Conservation (phyloP, 2,888 invertebrate species). For the Lasioglossum marginatum region DNA sequence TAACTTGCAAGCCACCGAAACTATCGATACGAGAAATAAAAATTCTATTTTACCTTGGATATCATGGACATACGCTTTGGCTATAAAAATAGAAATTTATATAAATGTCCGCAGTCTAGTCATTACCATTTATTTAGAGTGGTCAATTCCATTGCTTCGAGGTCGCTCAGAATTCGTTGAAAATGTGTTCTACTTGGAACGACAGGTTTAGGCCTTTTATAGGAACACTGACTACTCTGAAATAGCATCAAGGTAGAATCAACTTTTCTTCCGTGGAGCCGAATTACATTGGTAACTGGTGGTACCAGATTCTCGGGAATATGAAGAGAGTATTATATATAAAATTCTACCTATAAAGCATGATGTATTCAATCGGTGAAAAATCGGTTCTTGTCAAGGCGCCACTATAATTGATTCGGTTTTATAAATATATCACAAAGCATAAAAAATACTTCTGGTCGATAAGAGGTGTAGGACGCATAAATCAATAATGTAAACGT, state of each 20-base stretch:
- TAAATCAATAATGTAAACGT: constrained; percentile 45
- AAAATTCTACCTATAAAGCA: constrained; percentile 23
- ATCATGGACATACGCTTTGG: neutral
- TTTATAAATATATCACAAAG: constrained; percentile 14
- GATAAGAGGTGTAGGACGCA: constrained; percentile 35
- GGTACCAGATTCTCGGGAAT: neutral
- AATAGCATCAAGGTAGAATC: neutral
- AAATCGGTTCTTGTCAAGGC: constrained; percentile 8
- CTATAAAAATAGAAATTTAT: constrained; percentile 14
- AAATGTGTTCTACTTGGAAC: constrained; percentile 3
- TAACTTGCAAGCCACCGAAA: neutral
- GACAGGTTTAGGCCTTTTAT: constrained; percentile 25
- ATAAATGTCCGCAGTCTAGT: constrained; percentile 11
- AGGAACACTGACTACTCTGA: constrained; percentile 22
- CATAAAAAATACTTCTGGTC: constrained; percentile 1
- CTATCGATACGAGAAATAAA: neutral
- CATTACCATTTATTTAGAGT: constrained; percentile 4
- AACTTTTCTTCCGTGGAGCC: constrained; percentile 11
- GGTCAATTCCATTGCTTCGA: constrained; percentile 32
- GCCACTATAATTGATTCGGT: neutral
- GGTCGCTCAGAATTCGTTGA: constrained; percentile 8
- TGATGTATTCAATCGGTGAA: neutral
- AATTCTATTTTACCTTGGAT: neutral
- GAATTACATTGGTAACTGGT: neutral
- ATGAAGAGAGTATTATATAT: constrained; percentile 1